phyloP scores from a whole-genome alignment of 2,888 invertebrate species.

The Toxonevra muliebris region DNA sequence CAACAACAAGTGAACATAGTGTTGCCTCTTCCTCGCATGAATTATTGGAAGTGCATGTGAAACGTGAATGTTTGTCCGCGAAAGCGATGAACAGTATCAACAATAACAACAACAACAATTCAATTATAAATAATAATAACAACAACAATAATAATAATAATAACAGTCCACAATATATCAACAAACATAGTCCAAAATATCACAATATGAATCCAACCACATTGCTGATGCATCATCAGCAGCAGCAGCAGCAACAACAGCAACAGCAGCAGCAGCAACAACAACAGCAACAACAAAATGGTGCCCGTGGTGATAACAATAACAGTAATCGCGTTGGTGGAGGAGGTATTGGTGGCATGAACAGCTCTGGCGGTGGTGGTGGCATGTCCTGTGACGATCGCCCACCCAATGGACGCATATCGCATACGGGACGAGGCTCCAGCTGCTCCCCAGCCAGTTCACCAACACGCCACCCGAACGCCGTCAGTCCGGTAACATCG shows the following conservation, averaged over 20 bases:
- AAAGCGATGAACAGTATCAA: conserved; percentile 48
- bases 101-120: conserved; percentile 43
- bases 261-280: conserved; percentile 55
- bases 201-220: conserved; percentile 56
- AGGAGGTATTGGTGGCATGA: conserved; percentile 34
- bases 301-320: conserved; percentile 50
- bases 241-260: conserved; percentile 50
- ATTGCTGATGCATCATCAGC: conserved; percentile 61
- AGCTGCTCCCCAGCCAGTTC: conserved; percentile 63
- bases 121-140: conserved; percentile 43
- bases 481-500: conserved; percentile 63
- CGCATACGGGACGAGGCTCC: conserved; percentile 60
- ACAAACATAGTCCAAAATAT: conserved; percentile 15
- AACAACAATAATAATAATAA: conserved; percentile 40
- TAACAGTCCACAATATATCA: conserved; percentile 20
- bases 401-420: conserved; percentile 51
- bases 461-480: conserved; percentile 60
- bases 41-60: conserved; percentile 51
- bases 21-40: conserved; percentile 65
- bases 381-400: conserved; percentile 45
- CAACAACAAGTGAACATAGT: conserved; percentile 68
- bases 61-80: conserved; percentile 45
- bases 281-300: conserved; percentile 56
- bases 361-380: conserved; percentile 37
- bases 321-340: conserved; percentile 47